phyloP scores from a whole-genome alignment of 2,797 vertebrate species.

The Sylvilagus floridanus region DNA sequence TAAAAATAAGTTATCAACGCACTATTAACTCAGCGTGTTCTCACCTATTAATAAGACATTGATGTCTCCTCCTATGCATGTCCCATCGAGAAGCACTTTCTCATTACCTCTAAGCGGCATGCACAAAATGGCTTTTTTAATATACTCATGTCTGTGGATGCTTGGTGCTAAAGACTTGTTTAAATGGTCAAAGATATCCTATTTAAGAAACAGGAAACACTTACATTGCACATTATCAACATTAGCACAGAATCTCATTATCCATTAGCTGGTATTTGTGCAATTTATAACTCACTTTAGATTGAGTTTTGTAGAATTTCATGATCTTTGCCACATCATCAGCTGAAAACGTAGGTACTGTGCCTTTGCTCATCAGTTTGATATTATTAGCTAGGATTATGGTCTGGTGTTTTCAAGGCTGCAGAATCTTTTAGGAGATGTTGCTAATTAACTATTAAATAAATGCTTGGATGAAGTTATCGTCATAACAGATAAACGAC shows the following conservation, averaged over 20 bases:
- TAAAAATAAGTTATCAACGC: slow-evolving; percentile 89
- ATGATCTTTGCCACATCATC: slow-evolving; percentile 91
- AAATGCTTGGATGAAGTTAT: slow-evolving; percentile 80
- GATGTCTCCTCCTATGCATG: slow-evolving; percentile 90
- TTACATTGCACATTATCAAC: slow-evolving; percentile 86
- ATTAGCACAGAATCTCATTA: slow-evolving; percentile 88
- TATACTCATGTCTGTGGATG: slow-evolving; percentile 89
- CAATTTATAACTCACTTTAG: slow-evolving; percentile 88
- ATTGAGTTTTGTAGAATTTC: slow-evolving; percentile 91
- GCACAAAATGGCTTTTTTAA: slow-evolving; percentile 92
- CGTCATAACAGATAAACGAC: slow-evolving; percentile 74
- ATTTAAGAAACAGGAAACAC: slow-evolving; percentile 88
- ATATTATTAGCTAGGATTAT: slow-evolving; percentile 87
- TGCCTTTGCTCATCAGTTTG: slow-evolving; percentile 91
- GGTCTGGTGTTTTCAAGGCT: slow-evolving; percentile 82
- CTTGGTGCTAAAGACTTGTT: slow-evolving; percentile 90
- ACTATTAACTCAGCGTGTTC: slow-evolving; percentile 86
- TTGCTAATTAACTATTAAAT: slow-evolving; percentile 84
- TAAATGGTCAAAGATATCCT: slow-evolving; percentile 92
- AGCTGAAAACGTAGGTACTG: slow-evolving; percentile 86
- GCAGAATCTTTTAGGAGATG: slow-evolving; percentile 79
- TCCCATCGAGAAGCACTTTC: slow-evolving; percentile 89
- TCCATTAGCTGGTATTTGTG: slow-evolving; percentile 85
- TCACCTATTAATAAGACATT: slow-evolving; percentile 93
- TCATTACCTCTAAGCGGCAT: slow-evolving; percentile 90